Base-by-base conservation (phyloP, 2,888 invertebrate species). In the Tenodera sinensis region DNA sequence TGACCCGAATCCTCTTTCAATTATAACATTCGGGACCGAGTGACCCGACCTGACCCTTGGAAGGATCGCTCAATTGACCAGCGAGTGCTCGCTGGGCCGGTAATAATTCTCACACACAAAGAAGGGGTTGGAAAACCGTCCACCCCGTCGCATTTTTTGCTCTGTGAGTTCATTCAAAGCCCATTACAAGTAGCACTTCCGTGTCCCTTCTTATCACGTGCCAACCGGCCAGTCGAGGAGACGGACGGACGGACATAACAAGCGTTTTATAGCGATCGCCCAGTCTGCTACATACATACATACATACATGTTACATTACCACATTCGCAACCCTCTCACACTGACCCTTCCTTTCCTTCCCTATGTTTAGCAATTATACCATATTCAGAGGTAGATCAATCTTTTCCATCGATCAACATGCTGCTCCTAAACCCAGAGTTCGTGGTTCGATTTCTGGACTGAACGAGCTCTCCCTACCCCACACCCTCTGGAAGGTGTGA, bases 161-260 rank as follows among this genome's bases (percentile, higher is more conserved):
- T 15, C 15, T 3, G 15, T 20, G 85, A 85, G 85, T 85, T 85
- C 85, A 85, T 85, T 85, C 85, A 85, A 85, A 85, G 47, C 85
- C 85, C 85, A 85, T 85, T 85, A 85, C 47, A 84, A 85, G 85
- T 54, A 27, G 85, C 85, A 27, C 47, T 47, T 85, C 85, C 85
- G 85, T 85, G 85, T 85, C 85, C 85, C 47, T 34, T 84, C 84
- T 28, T n/a, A 47, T 47, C 34, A 42, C 47, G 84, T 84, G 30
- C 42, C 84, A 84, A 84, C 30, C 84, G 42, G 54, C 20, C 54
- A 71, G 54, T 27, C 54, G 6, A 28, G 54, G 28, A 47, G 6
- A n/a, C n/a, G n/a, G n/a, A n/a, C n/a, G n/a, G n/a, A n/a, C n/a
- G 54, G 14, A 14, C 54, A 28, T 85, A 85, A 85, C 85, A 85